Evolutionary conservation across 2,888 invertebrate species (phyloP).

Genomic region (Hemaris fuciformis): DNA sequence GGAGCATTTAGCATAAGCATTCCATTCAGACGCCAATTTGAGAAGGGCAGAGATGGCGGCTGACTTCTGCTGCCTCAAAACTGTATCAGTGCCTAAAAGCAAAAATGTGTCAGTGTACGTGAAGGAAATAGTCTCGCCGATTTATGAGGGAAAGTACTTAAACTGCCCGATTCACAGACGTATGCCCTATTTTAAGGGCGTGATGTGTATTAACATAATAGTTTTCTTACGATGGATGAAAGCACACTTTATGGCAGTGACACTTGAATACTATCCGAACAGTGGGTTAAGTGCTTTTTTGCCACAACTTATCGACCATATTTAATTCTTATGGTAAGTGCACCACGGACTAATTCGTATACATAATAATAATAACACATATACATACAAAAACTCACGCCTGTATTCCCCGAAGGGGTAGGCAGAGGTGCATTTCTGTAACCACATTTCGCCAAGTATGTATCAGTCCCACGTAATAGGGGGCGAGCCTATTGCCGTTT

Average conservation of each 20-base stretch:
- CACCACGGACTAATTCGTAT: too few species aligned
- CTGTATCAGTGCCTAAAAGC: constrained; percentile 53
- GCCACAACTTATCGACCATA: too few species aligned
- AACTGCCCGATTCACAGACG: constrained; percentile 13
- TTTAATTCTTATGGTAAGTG: too few species aligned
- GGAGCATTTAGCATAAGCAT: constrained; percentile 22
- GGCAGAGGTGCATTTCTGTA: too few species aligned
- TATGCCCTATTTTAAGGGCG: neutral
- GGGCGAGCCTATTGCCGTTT: too few species aligned
- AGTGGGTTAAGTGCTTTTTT: neutral
- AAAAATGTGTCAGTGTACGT: constrained; percentile 38
- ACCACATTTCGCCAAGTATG: too few species aligned
- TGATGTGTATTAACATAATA: constrained; percentile 7
- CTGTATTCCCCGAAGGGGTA: too few species aligned
- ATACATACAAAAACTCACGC: too few species aligned
- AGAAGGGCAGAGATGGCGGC: constrained; percentile 40
- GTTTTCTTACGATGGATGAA: neutral
- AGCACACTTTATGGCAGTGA: neutral
- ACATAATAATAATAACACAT: too few species aligned
- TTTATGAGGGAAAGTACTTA: constrained; percentile 46
- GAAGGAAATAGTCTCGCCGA: constrained; percentile 37
- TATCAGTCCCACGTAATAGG: too few species aligned
- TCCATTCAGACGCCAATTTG: constrained; percentile 25
- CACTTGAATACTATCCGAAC: neutral
- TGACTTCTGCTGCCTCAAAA: constrained; percentile 43